Evolutionary conservation across 92 coral and sea anemone species (phyloP), one percentile per base, ranked within the genome.

Genomic region (Zoanthus sociatus): DNA sequence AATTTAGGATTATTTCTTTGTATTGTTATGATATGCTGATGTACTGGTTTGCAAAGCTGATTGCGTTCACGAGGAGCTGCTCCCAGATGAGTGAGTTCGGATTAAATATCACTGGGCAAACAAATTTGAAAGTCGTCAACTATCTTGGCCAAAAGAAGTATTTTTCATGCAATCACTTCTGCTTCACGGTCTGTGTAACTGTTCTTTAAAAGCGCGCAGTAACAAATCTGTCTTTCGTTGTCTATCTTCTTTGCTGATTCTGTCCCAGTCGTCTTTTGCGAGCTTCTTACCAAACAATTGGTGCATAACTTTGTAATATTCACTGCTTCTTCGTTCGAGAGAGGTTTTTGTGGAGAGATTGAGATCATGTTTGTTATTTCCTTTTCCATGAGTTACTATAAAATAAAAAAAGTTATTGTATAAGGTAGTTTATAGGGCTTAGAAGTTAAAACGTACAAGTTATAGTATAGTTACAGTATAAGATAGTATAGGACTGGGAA

Each of bases 231-330:
- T 79, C 11, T 91, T 94, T 17, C 79, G 86, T 0, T 79, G 60
- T 32, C 94, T 88, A 33, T 92, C 93, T 16, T 89, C 93, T 3
- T 88, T 82, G 9, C 60, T 79, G 95, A 94, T 94, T 32, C 70
- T 21, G 70, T 92, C 90, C 98, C 98, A 94, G 84, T 93, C 98
- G 21, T 91, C 90, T 17, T 63, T 73, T 21, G 87, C 71, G 82
- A 94, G 88, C 88, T 94, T 92, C 5, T 84, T 87, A 6, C 93
- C 95, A 85, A 94, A 94, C 42, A 94, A 76, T 26, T 92, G 92
- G 9, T 51, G 78, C 55, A 91, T 84, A 5, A 91, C 93, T 13
- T 92, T 87, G 70, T 83, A 83, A 88, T 89, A 94, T 33, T 94
- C 90, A 0, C 54, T 64, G 46, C 77, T 68, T 30, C 88, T 89